Evolutionary conservation across 2,113 vertebrate species (phyloP), one percentile per base, ranked within the genome.

Genomic region (Ophiodon elongatus): DNA sequence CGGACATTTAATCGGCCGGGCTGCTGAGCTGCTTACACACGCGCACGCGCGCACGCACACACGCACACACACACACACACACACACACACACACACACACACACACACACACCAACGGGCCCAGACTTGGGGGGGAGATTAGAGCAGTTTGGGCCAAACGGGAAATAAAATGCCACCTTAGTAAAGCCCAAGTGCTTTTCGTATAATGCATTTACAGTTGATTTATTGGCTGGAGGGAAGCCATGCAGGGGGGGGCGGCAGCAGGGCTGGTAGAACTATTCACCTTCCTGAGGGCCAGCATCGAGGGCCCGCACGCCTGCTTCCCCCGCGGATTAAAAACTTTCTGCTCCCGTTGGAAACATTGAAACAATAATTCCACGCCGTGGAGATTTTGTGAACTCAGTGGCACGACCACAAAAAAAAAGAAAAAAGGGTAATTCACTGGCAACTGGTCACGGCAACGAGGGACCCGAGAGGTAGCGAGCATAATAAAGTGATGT

Each of bases 141-240:
- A 85, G 43, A 91, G 85, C 33, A 56, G 67, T 88, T 88, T 76
- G 69, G 57, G 76, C 79, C 79, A 91, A 94, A 89, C 85, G 68
- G 85, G 47, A 15, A 50, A 83, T 89, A 5, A 91, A 94, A 91
- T 84, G 83, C 82, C 89, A 92, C 86, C 66, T 90, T 85, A 84
- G 78, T 82, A 67, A 90, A 88, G 79, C 83, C 88, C 84, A 78
- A 72, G 79, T 73, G 89, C 47, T 80, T 87, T 88, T 89, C 87
- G 84, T 89, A 87, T 88, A 76, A 84, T 73, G 70, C 70, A 76
- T 89, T 90, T 86, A 85, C 56, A 87, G 80, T 92, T 92, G 86
- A 90, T 91, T 92, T 92, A 92, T 89, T 85, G 86, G 64, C 73
- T 91, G 85, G 86, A 90, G 43, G 73, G 39, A 78, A 64, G 88